Percentiles rank a stretch among this genome's conserved stretches.
Evolutionary conservation across 2,113 vertebrate genomes (phyloP).

Genomic region (Montifringilla adamsi): DNA sequence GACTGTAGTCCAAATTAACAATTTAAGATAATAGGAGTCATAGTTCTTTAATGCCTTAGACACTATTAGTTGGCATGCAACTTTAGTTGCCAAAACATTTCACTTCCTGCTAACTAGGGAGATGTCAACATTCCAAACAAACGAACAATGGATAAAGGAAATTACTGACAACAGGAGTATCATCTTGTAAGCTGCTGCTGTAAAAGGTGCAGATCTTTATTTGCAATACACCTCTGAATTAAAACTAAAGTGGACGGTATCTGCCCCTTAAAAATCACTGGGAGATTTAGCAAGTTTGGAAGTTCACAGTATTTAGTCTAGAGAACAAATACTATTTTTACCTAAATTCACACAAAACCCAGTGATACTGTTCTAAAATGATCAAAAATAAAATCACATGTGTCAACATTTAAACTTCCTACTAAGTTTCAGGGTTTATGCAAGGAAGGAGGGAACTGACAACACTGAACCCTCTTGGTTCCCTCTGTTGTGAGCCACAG

Average conservation of each 20-base stretch:
- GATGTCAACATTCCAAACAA: neutral
- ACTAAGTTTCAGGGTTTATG: neutral
- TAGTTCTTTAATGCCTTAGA: neutral
- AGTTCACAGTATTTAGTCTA: neutral
- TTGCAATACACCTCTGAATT: neutral
- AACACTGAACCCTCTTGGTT: neutral
- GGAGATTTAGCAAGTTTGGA: neutral
- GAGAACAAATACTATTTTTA: neutral
- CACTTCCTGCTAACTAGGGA: neutral
- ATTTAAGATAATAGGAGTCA: neutral
- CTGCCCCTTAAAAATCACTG: neutral
- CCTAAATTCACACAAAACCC: neutral
- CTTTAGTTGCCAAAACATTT: neutral
- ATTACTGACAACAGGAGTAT: neutral
- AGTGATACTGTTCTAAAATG: neutral
- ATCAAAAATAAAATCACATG: fast-evolving
- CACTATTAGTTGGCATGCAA: neutral
- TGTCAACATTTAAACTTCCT: neutral
- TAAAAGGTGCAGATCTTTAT: neutral
- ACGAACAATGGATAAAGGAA: neutral
- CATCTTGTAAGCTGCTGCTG: neutral
- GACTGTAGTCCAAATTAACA: neutral
- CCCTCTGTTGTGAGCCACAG: neutral
- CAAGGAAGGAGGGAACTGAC: neutral
- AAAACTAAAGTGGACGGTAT: neutral